Evolutionary conservation across 2,113 vertebrate genomes (phyloP).

Genomic region (Ranitomeya imitator): DNA sequence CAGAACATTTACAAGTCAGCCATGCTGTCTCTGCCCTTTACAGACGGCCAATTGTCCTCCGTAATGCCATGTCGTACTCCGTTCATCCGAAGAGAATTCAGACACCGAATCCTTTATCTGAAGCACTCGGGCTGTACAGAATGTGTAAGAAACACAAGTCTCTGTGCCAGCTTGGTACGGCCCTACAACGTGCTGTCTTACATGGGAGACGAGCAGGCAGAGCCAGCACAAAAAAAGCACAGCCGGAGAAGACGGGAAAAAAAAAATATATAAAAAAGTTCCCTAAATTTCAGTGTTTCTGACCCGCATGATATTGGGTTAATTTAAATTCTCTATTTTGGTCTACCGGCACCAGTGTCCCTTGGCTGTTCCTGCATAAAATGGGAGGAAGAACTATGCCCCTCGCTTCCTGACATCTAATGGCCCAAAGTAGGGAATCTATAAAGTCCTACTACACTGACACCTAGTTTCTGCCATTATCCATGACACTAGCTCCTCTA

Average conservation of each 20-base stretch:
- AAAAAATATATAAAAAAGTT: not conserved
- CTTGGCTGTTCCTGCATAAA: too few species aligned
- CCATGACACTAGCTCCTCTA: too few species aligned
- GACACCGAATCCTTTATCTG: conserved; percentile 19
- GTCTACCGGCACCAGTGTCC: too few species aligned
- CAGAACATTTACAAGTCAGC: conserved; percentile 30
- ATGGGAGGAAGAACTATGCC: too few species aligned
- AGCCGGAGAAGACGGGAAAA: not conserved
- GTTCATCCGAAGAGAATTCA: conserved; percentile 33
- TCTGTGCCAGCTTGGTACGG: conserved; percentile 16
- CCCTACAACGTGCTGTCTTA: not conserved
- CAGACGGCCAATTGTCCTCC: conserved; percentile 28
- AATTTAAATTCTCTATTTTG: too few species aligned
- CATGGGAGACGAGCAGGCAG: not conserved
- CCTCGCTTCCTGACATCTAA: too few species aligned
- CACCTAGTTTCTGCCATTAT: too few species aligned
- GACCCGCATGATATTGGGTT: not conserved
- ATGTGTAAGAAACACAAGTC: conserved; percentile 40
- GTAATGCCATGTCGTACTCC: conserved; percentile 11
- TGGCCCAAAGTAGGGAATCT: too few species aligned
- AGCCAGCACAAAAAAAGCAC: not conserved
- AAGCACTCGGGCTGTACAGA: conserved; percentile 26
- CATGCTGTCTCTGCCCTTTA: conserved; percentile 39
- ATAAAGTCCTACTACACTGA: too few species aligned
- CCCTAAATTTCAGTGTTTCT: not conserved